Evolutionary conservation across 2,797 vertebrate species (phyloP).

Genomic region (Arctocebus calabarensis): DNA sequence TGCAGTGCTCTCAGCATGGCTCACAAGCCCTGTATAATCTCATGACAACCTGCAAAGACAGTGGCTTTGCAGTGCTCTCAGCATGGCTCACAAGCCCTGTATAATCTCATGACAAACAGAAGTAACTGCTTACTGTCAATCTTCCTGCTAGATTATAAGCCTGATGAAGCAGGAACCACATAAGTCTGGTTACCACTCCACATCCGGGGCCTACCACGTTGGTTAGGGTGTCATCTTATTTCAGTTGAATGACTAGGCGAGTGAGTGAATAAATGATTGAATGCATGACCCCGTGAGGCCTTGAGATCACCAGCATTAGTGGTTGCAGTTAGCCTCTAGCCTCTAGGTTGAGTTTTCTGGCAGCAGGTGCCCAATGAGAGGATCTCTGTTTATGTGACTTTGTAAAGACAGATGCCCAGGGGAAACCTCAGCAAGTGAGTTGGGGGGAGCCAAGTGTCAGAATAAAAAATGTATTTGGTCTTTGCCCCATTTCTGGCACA

Average conservation of each 20-base stretch:
- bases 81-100: neutral
- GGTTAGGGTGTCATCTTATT: neutral
- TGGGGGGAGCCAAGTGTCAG: neutral
- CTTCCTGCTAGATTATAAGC: neutral
- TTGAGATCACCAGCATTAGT: neutral
- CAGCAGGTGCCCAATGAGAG: neutral
- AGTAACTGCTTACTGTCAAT: too few species aligned
- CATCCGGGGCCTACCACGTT: neutral
- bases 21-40: neutral
- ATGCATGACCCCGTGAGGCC: neutral
- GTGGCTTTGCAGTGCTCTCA: neutral
- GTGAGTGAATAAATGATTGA: neutral
- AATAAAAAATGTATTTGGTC: neutral
- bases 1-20: neutral
- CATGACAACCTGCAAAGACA: neutral
- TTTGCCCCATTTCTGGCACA: slow-evolving; percentile 2
- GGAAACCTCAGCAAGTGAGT: neutral
- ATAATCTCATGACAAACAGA: rapidly evolving
- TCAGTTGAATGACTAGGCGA: neutral
- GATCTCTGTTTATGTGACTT: neutral
- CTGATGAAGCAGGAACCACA: neutral
- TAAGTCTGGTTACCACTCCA: neutral
- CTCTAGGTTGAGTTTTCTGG: neutral
- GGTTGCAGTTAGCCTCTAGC: neutral
- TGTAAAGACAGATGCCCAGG: neutral